phyloP scores from a whole-genome alignment of 2,888 invertebrate genomes.

The Eustalomyia histrio region DNA sequence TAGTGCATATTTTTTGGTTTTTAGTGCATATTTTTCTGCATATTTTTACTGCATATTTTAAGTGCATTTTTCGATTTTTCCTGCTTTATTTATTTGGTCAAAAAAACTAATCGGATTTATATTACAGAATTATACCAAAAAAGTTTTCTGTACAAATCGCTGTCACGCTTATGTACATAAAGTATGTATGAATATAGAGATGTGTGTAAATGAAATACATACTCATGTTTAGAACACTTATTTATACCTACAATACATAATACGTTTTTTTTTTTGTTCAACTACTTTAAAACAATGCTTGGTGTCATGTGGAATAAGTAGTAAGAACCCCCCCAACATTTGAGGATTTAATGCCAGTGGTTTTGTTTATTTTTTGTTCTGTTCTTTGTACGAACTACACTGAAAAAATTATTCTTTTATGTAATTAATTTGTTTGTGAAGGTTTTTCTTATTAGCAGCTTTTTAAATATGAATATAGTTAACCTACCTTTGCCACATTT shows the following conservation, averaged over 20 bases:
- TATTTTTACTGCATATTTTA: too few relatives aligned
- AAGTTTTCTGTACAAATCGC: too few relatives aligned
- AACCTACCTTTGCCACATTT: slow-evolving; percentile 90
- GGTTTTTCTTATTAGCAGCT: background rate
- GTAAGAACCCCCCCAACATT: background rate
- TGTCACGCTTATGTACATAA: too few relatives aligned
- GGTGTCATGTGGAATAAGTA: background rate
- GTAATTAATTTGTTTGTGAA: slow-evolving; percentile 44
- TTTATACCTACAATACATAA: background rate
- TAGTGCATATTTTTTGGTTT: too few relatives aligned
- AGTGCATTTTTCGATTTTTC: too few relatives aligned
- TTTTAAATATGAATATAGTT: background rate
- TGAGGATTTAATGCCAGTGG: background rate
- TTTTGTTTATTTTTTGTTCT: slow-evolving; percentile 2
- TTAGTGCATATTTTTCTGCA: too few relatives aligned
- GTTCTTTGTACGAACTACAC: background rate
- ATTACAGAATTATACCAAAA: too few relatives aligned
- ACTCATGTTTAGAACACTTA: background rate
- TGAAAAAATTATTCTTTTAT: background rate
- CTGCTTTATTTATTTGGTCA: too few relatives aligned
- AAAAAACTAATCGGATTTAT: too few relatives aligned
- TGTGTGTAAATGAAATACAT: too few relatives aligned
- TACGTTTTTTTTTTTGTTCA: background rate
- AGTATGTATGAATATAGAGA: too few relatives aligned
- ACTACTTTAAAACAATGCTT: background rate